These are phyloP conservation scores for Epinephelus coioides DNA, from an alignment of 2,797 vertebrate genomes.

Conservation along the genomic window DNA sequence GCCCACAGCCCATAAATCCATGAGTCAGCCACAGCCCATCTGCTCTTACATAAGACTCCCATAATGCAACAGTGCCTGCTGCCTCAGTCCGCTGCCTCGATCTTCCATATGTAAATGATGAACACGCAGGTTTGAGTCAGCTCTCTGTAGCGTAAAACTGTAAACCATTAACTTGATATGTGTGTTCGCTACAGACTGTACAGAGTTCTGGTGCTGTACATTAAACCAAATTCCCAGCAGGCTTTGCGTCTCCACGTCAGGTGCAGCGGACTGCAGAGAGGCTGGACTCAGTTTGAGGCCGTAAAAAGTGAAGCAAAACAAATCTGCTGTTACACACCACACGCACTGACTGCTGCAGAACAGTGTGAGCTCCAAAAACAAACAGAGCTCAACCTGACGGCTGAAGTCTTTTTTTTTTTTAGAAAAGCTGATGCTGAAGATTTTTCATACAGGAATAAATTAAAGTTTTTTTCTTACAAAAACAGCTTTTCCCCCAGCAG, in stretches of 20 bases:
- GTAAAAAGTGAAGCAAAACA: constrained; percentile 46
- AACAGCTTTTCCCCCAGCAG: not conserved
- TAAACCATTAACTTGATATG: not conserved
- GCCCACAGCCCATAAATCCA: constrained; percentile 49
- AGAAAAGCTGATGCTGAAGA: constrained; percentile 11
- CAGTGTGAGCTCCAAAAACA: constrained; percentile 30
- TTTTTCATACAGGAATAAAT: not conserved
- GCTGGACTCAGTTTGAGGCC: constrained; percentile 3
- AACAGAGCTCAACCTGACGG: constrained; percentile 25
- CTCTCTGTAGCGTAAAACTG: not conserved
- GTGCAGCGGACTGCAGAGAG: constrained; percentile 15
- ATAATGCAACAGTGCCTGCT: constrained; percentile 47
- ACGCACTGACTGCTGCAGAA: constrained; percentile 4
- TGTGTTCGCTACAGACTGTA: not conserved
- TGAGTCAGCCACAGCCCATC: constrained; percentile 53
- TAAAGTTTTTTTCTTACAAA: not conserved
- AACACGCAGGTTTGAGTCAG: not conserved
- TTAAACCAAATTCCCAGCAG: constrained; percentile 17
- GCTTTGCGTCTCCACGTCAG: constrained; percentile 40
- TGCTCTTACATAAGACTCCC: constrained; percentile 64
- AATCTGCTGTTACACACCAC: constrained; percentile 43
- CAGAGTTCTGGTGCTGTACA: not conserved
- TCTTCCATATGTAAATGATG: not conserved
- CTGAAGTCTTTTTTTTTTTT: not conserved
- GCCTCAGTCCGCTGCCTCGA: constrained; percentile 13